Conservation (phyloP, 2,113 vertebrate species). For the Psettodes erumei region DNA sequence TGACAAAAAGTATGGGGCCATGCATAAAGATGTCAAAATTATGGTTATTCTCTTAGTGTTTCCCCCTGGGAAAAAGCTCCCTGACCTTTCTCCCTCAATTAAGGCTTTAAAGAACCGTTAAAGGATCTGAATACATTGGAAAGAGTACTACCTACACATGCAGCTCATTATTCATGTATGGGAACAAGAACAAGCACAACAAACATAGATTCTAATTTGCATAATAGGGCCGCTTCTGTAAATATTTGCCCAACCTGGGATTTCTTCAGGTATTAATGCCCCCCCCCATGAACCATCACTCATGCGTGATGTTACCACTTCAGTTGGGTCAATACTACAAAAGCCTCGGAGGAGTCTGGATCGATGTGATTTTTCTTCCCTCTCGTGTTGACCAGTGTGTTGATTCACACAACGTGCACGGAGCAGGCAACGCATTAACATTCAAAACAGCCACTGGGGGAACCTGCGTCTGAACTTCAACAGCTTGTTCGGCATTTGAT, state of each 20-base stretch:
- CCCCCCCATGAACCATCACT: slow-evolving; percentile 13
- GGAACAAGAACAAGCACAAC: background rate
- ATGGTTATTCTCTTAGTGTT: slow-evolving; percentile 5
- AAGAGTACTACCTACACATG: background rate
- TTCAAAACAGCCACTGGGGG: slow-evolving; percentile 56
- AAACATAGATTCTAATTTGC: slow-evolving; percentile 10
- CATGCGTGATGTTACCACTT: slow-evolving; percentile 47
- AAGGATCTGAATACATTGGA: background rate
- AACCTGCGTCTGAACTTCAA: slow-evolving; percentile 48
- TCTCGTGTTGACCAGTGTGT: slow-evolving; percentile 29
- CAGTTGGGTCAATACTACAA: slow-evolving; percentile 28
- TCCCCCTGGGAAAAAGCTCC: background rate
- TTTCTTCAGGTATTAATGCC: slow-evolving; percentile 10
- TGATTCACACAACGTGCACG: slow-evolving; percentile 17
- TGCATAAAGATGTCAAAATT: slow-evolving; percentile 34
- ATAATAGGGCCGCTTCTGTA: slow-evolving; percentile 10
- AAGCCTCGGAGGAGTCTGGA: slow-evolving; percentile 30
- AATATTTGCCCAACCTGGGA: slow-evolving; percentile 40
- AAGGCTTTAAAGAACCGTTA: slow-evolving; percentile 12
- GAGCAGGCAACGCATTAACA: slow-evolving; percentile 52
- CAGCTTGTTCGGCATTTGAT: slow-evolving; percentile 57
- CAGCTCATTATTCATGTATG: slow-evolving; percentile 18
- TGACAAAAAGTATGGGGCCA: background rate
- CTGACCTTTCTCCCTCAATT: slow-evolving; percentile 18
- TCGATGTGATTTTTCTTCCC: slow-evolving; percentile 35